Conservation (phyloP, 2,888 invertebrate species). For the Clunio marinus region DNA sequence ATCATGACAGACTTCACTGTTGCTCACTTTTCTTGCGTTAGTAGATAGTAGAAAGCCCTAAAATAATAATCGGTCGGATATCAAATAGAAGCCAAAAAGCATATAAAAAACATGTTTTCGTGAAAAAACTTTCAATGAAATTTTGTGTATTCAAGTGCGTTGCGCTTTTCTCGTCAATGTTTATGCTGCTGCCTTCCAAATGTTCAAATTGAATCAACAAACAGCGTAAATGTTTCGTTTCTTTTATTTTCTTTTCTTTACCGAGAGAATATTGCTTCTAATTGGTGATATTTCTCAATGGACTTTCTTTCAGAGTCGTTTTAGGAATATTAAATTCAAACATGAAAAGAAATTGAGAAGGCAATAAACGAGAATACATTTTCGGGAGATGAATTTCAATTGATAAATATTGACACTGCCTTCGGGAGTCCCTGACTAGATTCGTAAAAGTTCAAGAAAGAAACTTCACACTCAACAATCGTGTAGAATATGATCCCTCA, state of each 20-base stretch:
- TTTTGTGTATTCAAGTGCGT: conserved; percentile 10
- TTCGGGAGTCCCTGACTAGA: neutral
- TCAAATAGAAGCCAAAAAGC: conserved; percentile 2
- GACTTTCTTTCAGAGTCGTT: neutral
- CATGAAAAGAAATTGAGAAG: neutral
- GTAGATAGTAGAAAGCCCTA: conserved; percentile 10
- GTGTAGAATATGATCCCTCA: neutral
- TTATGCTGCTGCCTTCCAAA: neutral
- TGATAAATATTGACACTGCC: neutral
- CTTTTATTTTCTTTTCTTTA: no score
- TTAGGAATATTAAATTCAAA: neutral
- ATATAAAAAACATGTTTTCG: neutral
- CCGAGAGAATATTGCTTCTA: neutral
- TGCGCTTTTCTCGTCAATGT: neutral
- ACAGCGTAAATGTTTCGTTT: neutral
- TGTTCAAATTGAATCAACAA: conserved; percentile 7
- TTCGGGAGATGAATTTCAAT: neutral
- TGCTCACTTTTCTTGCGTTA: neutral
- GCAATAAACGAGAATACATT: neutral
- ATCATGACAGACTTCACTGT: neutral
- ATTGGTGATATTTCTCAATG: conserved; percentile 7
- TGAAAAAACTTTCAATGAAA: conserved; percentile 7
- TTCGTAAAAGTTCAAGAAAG: no score
- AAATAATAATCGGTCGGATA: no score
- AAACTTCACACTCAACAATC: neutral